Evolutionary conservation across 2,888 invertebrate genomes (phyloP).

Genomic region (Acleris literana): DNA sequence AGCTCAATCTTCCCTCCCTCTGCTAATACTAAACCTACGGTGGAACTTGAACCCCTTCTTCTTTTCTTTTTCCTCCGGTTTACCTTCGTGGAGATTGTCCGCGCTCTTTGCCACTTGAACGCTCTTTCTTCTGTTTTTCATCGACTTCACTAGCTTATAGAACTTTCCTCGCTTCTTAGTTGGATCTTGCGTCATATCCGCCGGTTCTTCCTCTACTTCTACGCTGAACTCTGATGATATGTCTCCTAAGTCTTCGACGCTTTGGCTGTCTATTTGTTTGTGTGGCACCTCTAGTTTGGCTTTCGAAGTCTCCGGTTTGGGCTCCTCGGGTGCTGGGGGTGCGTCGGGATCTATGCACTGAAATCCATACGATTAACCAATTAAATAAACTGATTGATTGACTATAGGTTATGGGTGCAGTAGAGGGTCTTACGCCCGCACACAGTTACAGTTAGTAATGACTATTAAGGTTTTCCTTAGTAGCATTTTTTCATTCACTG

Average conservation of each 20-base stretch:
- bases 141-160: constrained; percentile 75
- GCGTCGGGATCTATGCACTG: constrained; percentile 78
- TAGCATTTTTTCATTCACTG: too few relatives aligned
- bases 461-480: too few relatives aligned
- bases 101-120: constrained; percentile 78
- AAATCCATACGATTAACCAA: constrained; percentile 38
- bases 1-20: constrained; percentile 73
- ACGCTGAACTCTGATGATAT: constrained; percentile 79
- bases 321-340: constrained; percentile 61
- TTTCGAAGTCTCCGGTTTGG: constrained; percentile 71
- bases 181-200: constrained; percentile 61
- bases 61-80: constrained; percentile 68
- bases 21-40: constrained; percentile 74
- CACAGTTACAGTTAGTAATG: too few relatives aligned
- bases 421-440: too few relatives aligned
- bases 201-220: constrained; percentile 71
- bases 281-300: constrained; percentile 64
- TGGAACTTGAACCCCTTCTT: constrained; percentile 77
- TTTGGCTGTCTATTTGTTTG: constrained; percentile 68
- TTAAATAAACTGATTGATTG: neutral
- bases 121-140: constrained; percentile 79
- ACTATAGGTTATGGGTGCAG: too few relatives aligned
- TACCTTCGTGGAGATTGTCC: constrained; percentile 67
- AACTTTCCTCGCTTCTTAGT: constrained; percentile 75
- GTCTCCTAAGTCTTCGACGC: constrained; percentile 78